phyloP scores from a whole-genome alignment of 1,140 invertebrate species.

The Heliothis subflexa region DNA sequence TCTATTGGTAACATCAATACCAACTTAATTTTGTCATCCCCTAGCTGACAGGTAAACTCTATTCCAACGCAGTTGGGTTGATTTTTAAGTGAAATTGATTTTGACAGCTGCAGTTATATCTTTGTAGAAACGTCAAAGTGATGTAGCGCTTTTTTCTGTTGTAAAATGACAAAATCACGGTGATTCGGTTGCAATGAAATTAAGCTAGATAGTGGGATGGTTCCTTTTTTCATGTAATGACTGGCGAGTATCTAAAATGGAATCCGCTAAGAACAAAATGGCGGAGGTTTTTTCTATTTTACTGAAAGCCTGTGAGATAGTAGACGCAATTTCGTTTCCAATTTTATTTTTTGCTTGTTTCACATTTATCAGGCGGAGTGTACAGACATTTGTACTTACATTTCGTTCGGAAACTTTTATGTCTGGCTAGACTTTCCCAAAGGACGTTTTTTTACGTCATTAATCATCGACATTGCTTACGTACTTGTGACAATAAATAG shows the following conservation, averaged over 20 bases:
- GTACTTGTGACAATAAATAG: too few species aligned
- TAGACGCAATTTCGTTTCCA: slow-evolving; percentile 24
- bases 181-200: slow-evolving; percentile 36
- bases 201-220: slow-evolving; percentile 24
- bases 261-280: slow-evolving; percentile 37
- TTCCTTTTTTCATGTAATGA: slow-evolving; percentile 32
- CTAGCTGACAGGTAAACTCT: not conserved
- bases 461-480: too few species aligned
- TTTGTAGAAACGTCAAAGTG: slow-evolving; percentile 17
- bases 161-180: slow-evolving; percentile 29
- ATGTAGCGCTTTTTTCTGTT: slow-evolving; percentile 22
- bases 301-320: slow-evolving; percentile 9
- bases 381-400: not conserved
- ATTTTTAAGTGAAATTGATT: not conserved
- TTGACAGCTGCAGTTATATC: not conserved
- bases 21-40: not conserved
- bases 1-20: slow-evolving; percentile 19
- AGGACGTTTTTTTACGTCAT: too few species aligned
- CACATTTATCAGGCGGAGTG: not conserved
- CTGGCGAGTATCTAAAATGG: slow-evolving; percentile 27
- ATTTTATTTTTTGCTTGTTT: slow-evolving; percentile 14
- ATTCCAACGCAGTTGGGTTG: not conserved
- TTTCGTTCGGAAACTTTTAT: not conserved
- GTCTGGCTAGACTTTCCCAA: too few species aligned
- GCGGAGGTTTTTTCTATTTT: slow-evolving; percentile 13